Base-by-base conservation (phyloP, 2,888 invertebrate genomes). In the Penaeus monodon region DNA sequence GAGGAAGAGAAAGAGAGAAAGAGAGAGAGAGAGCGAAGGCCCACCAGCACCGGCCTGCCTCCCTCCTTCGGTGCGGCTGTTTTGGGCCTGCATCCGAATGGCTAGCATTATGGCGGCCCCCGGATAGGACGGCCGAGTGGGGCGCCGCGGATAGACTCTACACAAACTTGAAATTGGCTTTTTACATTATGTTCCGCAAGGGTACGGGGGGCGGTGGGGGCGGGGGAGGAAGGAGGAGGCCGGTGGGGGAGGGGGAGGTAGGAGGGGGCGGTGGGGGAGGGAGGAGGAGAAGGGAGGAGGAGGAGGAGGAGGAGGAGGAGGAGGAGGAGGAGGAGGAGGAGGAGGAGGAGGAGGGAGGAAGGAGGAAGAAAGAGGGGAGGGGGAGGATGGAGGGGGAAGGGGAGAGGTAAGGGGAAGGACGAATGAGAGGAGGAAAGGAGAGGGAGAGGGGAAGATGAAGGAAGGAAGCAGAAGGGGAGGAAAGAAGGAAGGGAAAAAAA, bases 131-230 rank as follows among this genome's bases (percentile, higher is more conserved):
- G 80, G 29, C 29, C 24, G 80, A 64, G 24, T 24, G 20, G 65
- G 80, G 33, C 64, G 64, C 80, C 65, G 12, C 64, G 65, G 65
- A 80, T 65, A 80, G 33, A 27, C 65, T 80, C 80, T 66, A 80
- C 80, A 38, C 80, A 80, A 80, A 80, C 80, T 80, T 80, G 80
- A 80, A 80, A 80, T 80, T 80, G 80, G 80, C 65, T 65, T 65
- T 80, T 65, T 80, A 65, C 80, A 80, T 65, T 80, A 80, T 64
- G 80, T 80, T 65, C 80, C 80, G 66, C 27, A 27, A 12, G 81
- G 63, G 80, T 65, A 65, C 20, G 22, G 38, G 64, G 38, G 20
- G 20, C 29, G 33, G 80, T 22, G 29, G 33, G 24, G 63, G 65
- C 0, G 80, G 0, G 10, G n/a, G 63, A 0, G 44, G 24, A 1